Conservation (phyloP, 2,888 invertebrate genomes). For the Eupithecia subfuscata region DNA sequence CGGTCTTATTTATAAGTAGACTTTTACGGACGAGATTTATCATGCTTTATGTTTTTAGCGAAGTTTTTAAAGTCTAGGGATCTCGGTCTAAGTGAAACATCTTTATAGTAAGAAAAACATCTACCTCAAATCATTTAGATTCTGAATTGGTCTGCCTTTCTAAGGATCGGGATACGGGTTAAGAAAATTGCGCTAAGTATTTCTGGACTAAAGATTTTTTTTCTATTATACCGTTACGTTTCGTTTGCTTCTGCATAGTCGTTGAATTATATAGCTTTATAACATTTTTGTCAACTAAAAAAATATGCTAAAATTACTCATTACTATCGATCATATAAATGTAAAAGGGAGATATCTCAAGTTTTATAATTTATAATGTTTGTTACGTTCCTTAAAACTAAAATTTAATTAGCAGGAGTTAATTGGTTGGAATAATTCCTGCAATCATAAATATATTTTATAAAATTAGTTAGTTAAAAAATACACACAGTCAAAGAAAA, state of each 20-base stretch:
- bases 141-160: slow-evolving; percentile 35
- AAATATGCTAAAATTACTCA: background rate
- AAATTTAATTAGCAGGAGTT: slow-evolving; percentile 49
- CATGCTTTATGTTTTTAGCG: background rate
- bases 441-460: background rate
- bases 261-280: slow-evolving; percentile 4
- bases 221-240: slow-evolving; percentile 15
- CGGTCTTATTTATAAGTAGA: background rate
- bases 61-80: slow-evolving; percentile 6
- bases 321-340: slow-evolving; percentile 5
- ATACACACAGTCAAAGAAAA: slow-evolving; percentile 32
- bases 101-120: background rate
- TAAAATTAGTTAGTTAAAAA: background rate
- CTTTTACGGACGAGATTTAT: background rate
- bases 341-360: slow-evolving; percentile 10
- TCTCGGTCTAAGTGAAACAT: background rate
- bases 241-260: slow-evolving; percentile 10
- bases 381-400: background rate
- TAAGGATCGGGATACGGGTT: slow-evolving; percentile 28
- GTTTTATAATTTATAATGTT: slow-evolving; percentile 21
- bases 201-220: slow-evolving; percentile 22
- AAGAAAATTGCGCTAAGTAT: slow-evolving; percentile 19
- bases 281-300: background rate
- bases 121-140: slow-evolving; percentile 16
- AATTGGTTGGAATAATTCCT: slow-evolving; percentile 65